A percentile compares a stretch with the other conserved stretches of the same genome.
phyloP scores from a whole-genome alignment of 2,888 invertebrate genomes.

The Drosophila dives region DNA sequence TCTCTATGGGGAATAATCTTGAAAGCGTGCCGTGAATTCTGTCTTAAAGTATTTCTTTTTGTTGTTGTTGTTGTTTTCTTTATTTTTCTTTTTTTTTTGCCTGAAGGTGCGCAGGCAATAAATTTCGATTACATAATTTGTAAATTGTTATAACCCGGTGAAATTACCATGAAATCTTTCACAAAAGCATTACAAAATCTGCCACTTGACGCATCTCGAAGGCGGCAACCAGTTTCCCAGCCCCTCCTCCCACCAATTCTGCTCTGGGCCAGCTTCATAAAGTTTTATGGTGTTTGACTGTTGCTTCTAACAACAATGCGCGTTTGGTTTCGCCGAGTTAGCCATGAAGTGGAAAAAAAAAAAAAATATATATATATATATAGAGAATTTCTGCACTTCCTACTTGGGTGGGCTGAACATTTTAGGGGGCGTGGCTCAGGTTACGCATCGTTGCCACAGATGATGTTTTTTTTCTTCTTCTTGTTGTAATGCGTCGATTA shows the following conservation, averaged over 20 bases:
- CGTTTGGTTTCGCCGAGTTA: slow-evolving; percentile 62
- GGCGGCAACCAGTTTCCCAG: slow-evolving; percentile 33
- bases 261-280: slow-evolving; percentile 56
- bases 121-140: slow-evolving; percentile 83
- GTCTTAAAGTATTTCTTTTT: not conserved
- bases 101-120: slow-evolving; percentile 60
- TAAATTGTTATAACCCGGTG: slow-evolving; percentile 81
- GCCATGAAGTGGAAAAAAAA: slow-evolving; percentile 39
- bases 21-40: slow-evolving; percentile 39
- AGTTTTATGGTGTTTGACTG: slow-evolving; percentile 75
- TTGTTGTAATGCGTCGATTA: slow-evolving; percentile 64
- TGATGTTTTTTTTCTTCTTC: no score
- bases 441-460: slow-evolving; percentile 74
- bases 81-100: slow-evolving; percentile 25
- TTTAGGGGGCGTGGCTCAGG: slow-evolving; percentile 39
- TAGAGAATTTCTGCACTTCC: slow-evolving; percentile 56
- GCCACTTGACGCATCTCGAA: slow-evolving; percentile 64
- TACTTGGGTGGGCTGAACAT: slow-evolving; percentile 66
- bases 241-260: not conserved
- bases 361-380: not conserved
- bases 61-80: not conserved
- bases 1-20: slow-evolving; percentile 32
- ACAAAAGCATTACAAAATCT: slow-evolving; percentile 77
- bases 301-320: slow-evolving; percentile 63
- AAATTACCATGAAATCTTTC: slow-evolving; percentile 81